Evolutionary conservation across 2,797 vertebrate genomes (phyloP).

Genomic region (Schizopygopsis malacanthus): DNA sequence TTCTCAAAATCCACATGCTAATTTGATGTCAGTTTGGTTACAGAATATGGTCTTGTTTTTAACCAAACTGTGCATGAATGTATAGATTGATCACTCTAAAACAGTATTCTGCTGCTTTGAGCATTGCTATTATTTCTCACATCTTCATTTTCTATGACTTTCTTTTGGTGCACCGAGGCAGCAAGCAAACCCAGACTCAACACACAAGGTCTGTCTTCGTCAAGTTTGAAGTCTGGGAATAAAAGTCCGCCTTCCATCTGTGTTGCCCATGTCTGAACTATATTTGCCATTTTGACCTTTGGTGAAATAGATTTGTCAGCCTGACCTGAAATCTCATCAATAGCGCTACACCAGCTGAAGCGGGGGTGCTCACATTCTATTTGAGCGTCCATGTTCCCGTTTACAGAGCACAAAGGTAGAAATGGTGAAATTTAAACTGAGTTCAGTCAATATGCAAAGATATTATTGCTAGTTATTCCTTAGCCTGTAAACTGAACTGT

Average conservation of each 20-base stretch:
- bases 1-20: background rate
- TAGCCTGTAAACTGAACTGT: background rate
- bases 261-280: slow-evolving; percentile 52
- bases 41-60: background rate
- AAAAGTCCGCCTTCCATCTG: slow-evolving; percentile 27
- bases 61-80: background rate
- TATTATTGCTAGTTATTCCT: slow-evolving; percentile 61
- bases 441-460: slow-evolving; percentile 65
- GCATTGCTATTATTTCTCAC: background rate
- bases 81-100: slow-evolving; percentile 2
- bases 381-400: slow-evolving; percentile 28
- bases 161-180: background rate
- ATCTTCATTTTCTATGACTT: slow-evolving; percentile 1
- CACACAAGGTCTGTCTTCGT: slow-evolving; percentile 11
- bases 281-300: slow-evolving; percentile 65
- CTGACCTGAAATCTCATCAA: slow-evolving; percentile 65
- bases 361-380: slow-evolving; percentile 48
- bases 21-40: background rate
- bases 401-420: slow-evolving; percentile 65
- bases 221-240: slow-evolving; percentile 37
- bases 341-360: slow-evolving; percentile 48
- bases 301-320: slow-evolving; percentile 66
- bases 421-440: slow-evolving; percentile 56
- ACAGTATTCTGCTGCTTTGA: background rate
- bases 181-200: slow-evolving; percentile 14